phyloP scores from a whole-genome alignment of 1,140 invertebrate species.

The Drosophila navojoa region DNA sequence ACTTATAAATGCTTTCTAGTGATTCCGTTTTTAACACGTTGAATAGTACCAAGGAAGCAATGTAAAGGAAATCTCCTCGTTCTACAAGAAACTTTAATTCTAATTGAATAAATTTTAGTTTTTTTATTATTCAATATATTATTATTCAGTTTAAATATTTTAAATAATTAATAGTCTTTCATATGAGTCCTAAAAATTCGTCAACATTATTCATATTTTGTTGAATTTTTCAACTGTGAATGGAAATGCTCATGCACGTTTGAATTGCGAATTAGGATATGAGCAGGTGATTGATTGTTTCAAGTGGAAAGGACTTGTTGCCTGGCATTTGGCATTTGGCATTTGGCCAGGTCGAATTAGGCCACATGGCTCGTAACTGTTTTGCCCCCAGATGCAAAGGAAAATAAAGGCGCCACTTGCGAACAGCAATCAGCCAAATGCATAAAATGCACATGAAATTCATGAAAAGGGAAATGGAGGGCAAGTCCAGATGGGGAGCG shows the following conservation, averaged over 20 bases:
- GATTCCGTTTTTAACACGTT: too few species aligned
- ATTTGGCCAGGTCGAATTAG: constrained; percentile 9
- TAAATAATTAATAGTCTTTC: neutral
- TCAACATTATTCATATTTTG: too few species aligned
- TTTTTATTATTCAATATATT: too few species aligned
- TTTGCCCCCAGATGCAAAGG: constrained; percentile 21
- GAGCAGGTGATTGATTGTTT: constrained; percentile 36
- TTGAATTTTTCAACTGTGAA: neutral
- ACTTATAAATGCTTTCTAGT: too few species aligned
- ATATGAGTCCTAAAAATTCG: too few species aligned
- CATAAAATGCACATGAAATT: constrained; percentile 48
- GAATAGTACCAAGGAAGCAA: too few species aligned
- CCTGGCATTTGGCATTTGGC: neutral
- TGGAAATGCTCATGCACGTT: neutral
- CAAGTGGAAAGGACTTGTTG: constrained; percentile 22
- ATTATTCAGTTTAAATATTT: neutral
- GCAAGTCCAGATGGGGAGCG: constrained; percentile 10
- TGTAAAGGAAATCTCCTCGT: too few species aligned
- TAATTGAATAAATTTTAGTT: too few species aligned
- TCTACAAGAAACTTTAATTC: too few species aligned
- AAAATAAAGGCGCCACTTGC: constrained; percentile 21
- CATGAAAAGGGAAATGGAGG: constrained; percentile 18
- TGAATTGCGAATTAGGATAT: constrained; percentile 2
- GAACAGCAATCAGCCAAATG: constrained; percentile 41
- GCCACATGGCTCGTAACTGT: neutral